phyloP scores from a whole-genome alignment of 2,113 vertebrate species.

The Reinhardtius hippoglossoides region DNA sequence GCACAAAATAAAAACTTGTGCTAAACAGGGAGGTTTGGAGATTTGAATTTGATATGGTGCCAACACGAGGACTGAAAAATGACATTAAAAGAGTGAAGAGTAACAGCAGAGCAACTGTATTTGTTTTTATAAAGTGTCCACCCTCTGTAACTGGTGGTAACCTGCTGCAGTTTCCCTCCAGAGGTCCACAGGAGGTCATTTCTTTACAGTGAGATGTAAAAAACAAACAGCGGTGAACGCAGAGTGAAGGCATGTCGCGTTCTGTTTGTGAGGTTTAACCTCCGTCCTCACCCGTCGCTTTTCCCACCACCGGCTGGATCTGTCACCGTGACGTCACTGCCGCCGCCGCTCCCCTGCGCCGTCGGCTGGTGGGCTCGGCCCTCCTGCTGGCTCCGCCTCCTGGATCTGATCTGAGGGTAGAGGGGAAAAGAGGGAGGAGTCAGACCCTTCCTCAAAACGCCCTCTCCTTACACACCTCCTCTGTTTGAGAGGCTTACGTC shows the following conservation, averaged over 20 bases:
- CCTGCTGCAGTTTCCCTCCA: too few species aligned
- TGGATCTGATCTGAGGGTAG: conserved; percentile 43
- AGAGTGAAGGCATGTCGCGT: conserved; percentile 4
- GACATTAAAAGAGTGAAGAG: too few species aligned
- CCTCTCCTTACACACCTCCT: too few species aligned
- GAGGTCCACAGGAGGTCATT: too few species aligned
- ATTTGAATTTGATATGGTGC: neutral
- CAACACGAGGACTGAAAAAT: too few species aligned
- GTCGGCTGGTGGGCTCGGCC: conserved; percentile 32
- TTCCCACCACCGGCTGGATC: conserved; percentile 35
- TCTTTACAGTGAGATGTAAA: neutral
- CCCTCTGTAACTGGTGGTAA: too few species aligned
- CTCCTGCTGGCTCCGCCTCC: conserved; percentile 65
- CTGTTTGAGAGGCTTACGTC: too few species aligned
- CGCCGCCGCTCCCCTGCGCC: conserved; percentile 15
- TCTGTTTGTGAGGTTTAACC: conserved; percentile 1
- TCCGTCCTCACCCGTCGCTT: conserved; percentile 57
- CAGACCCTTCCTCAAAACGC: neutral
- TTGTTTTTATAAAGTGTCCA: too few species aligned
- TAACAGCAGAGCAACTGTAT: too few species aligned
- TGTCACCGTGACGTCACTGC: conserved; percentile 26
- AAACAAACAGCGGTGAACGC: neutral
- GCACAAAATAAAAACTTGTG: conserved; percentile 11
- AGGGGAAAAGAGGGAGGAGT: neutral
- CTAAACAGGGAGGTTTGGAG: neutral